Evolutionary conservation across 2,797 vertebrate species (phyloP).

Genomic region (Chromobotia macracanthus): DNA sequence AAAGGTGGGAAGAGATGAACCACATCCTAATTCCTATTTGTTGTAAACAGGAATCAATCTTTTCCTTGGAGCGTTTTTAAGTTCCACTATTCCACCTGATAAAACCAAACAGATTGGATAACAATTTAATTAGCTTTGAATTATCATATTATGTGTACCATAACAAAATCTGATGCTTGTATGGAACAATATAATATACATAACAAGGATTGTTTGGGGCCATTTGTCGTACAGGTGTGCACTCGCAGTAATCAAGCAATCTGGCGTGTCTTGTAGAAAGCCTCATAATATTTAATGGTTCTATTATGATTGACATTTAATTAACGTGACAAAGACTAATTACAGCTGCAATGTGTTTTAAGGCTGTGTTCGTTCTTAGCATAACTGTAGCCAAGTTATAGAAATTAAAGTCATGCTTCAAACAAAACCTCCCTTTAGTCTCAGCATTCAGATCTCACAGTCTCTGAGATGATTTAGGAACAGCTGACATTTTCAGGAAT

Average conservation of each 20-base stretch:
- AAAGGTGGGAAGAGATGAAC: conserved; percentile 57
- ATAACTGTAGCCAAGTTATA: conserved; percentile 12
- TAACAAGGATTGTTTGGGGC: conserved; percentile 17
- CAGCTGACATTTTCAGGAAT: conserved; percentile 45
- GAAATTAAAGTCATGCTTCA: conserved; percentile 37
- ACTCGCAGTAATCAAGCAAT: conserved; percentile 26
- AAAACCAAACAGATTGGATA: conserved; percentile 36
- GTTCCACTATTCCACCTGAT: conserved; percentile 17
- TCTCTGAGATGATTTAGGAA: not conserved
- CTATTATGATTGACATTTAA: conserved; percentile 42
- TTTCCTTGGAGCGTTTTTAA: conserved; percentile 30
- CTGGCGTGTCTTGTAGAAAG: conserved; percentile 5
- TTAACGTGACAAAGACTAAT: conserved; percentile 36
- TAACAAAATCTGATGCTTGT: conserved; percentile 16
- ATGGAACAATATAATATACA: conserved; percentile 29
- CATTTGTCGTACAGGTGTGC: conserved; percentile 14
- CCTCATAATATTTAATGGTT: conserved; percentile 31
- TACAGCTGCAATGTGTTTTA: conserved; percentile 32
- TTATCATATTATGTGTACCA: conserved; percentile 20
- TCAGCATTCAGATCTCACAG: conserved; percentile 26
- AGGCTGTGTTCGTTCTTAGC: not conserved
- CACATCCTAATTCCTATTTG: conserved; percentile 43
- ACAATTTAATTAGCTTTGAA: conserved; percentile 44
- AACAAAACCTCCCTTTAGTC: conserved; percentile 39
- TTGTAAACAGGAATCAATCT: conserved; percentile 48